Base-by-base conservation (phyloP, 2,113 vertebrate genomes). In the Crotalus tigris region DNA sequence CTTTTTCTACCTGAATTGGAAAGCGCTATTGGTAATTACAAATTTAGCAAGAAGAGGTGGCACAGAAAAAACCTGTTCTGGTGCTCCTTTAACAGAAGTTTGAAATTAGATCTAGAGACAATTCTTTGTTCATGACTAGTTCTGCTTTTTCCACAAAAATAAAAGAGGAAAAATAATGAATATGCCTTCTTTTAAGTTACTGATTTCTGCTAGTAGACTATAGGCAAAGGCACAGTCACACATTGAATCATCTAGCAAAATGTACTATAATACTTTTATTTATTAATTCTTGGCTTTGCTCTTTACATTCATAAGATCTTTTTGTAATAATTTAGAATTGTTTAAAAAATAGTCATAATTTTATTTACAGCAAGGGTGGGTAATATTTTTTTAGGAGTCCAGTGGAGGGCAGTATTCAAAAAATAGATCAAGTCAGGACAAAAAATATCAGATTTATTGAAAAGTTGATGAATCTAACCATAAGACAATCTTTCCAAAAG, bases 1-100 rank as follows among this genome's bases (percentile, higher is more conserved):
- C 58, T 12, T 96, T 51, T 95, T 94, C 96, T 96, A 96, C 97
- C 96, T 95, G 96, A 94, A 94, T 94, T 91, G 93, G 92, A 91
- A 93, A 93, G 89, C 92, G 85, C 95, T 95, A 85, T 91, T 94
- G 97, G 91, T 93, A 89, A 93, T 93, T 93, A 90, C 75, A 90
- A 64, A 90, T 93, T 89, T 93, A 91, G 94, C 95, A 95, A 57
- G 90, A 39, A 3, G 69, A 49, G 24, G 53, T 57, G 46, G 89
- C 33, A 92, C 17, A 51, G 15, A 24, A 24, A 51, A 64, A 85
- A 90, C 58, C 91, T 90, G 91, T 85, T 86, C 19, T 94, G 94
- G 94, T 89, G 81, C 58, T 95, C 86, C 57, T 88, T 94, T 94
- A 95, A 95, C 91, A 96, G 95, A 94, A 94, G 89, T 94, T 58